Evolutionary conservation across 2,113 vertebrate species (phyloP).

Genomic region (Notothenia coriiceps): DNA sequence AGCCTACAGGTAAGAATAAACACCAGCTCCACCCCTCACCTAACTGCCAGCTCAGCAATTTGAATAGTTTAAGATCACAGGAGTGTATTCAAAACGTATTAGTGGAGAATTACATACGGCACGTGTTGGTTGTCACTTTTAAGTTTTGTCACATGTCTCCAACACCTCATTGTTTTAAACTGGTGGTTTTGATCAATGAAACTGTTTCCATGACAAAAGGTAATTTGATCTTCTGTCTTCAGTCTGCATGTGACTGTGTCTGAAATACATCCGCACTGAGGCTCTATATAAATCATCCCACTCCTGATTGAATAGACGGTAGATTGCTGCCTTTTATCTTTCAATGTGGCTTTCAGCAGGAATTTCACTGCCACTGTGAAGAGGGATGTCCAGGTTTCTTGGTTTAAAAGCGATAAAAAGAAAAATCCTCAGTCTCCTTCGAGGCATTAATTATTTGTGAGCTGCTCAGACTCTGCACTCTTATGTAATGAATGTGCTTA

Average conservation of each 20-base stretch:
- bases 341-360: conserved; percentile 20
- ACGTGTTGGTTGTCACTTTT: not conserved
- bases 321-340: not conserved
- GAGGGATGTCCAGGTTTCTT: conserved; percentile 33
- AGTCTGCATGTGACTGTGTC: not conserved
- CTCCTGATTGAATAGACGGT: not conserved
- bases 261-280: not conserved
- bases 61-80: too few relatives aligned
- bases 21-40: too few relatives aligned
- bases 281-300: not conserved
- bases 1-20: too few relatives aligned
- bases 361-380: conserved; percentile 28
- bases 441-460: conserved; percentile 86
- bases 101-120: too few relatives aligned
- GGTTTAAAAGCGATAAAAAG: conserved; percentile 54
- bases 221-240: not conserved
- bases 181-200: not conserved
- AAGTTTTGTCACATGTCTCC: too few relatives aligned
- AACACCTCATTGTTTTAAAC: too few relatives aligned
- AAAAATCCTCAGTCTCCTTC: conserved; percentile 73
- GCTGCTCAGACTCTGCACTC: conserved; percentile 82
- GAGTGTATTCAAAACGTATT: too few relatives aligned
- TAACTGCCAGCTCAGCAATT: too few relatives aligned
- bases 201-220: not conserved
- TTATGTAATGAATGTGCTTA: conserved; percentile 86